phyloP scores from a whole-genome alignment of 2,888 invertebrate genomes.

The Synergus japonicus region DNA sequence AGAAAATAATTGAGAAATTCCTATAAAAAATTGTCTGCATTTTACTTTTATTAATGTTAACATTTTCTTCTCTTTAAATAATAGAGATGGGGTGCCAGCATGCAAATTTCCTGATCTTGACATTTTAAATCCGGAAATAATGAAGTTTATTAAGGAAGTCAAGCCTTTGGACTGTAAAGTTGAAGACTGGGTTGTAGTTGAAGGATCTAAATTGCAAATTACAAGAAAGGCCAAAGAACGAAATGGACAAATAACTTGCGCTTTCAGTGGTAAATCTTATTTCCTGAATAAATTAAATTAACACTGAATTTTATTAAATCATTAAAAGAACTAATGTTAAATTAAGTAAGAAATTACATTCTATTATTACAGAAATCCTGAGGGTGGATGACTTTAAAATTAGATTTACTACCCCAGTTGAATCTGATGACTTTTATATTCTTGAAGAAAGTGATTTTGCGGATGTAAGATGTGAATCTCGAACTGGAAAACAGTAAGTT shows the following conservation, averaged over 20 bases:
- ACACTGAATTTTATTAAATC: not conserved
- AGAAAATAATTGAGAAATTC: not conserved
- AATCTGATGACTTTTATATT: conserved; percentile 81
- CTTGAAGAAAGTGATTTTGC: conserved; percentile 86
- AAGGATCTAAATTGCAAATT: conserved; percentile 79
- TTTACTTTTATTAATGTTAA: not conserved
- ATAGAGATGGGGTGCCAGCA: conserved; percentile 72
- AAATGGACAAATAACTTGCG: conserved; percentile 75
- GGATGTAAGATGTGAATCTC: conserved; percentile 82
- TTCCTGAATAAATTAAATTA: not conserved
- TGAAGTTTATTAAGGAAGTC: conserved; percentile 83
- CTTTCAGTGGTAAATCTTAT: conserved; percentile 66
- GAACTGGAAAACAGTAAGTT: conserved; percentile 77
- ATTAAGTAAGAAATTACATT: not conserved
- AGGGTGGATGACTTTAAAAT: conserved; percentile 83
- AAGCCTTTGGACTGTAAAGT: conserved; percentile 83
- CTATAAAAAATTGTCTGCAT: too few relatives aligned
- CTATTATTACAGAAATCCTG: conserved; percentile 84
- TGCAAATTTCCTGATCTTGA: conserved; percentile 84
- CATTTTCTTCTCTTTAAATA: not conserved
- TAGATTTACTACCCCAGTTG: conserved; percentile 79
- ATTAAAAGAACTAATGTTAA: too few relatives aligned
- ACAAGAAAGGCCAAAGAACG: conserved; percentile 77
- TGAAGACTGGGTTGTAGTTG: conserved; percentile 87
- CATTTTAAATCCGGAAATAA: conserved; percentile 85